Percentiles rank a stretch among this genome's conserved stretches.
These are phyloP conservation scores for Atrichornis clamosus DNA, from an alignment of 2,113 vertebrate genomes.

Conservation along the genomic window DNA sequence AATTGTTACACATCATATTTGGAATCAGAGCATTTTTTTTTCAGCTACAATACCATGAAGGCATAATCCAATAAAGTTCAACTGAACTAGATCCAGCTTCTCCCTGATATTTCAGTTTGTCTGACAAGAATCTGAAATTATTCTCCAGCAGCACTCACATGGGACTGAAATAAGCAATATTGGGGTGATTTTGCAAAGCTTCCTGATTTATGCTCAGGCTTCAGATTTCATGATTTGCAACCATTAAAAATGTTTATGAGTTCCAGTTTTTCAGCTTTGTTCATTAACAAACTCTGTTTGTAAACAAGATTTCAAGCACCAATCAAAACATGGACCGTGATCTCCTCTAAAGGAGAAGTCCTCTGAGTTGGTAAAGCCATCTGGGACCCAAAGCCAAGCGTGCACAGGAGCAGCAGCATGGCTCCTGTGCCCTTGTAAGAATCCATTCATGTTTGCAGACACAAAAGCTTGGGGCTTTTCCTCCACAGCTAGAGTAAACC, in stretches of 20 bases:
- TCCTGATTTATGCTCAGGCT: neutral
- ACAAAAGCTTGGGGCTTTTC: neutral
- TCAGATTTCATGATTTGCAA: neutral
- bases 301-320: neutral
- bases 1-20: slow-evolving; percentile 35
- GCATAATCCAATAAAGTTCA: neutral
- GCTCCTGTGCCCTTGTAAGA: neutral
- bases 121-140: neutral
- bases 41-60: slow-evolving; percentile 4
- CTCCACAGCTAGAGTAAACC: neutral
- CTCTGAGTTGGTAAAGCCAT: neutral
- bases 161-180: neutral
- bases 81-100: neutral
- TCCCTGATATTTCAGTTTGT: neutral
- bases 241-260: neutral
- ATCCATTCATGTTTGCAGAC: neutral
- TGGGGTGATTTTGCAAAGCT: neutral
- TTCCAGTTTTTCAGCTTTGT: neutral
- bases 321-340: neutral
- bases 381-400: neutral
- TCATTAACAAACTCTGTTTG: neutral
- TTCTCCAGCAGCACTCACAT: neutral
- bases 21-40: slow-evolving; percentile 7
- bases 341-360: neutral
- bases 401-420: neutral